Percentiles rank a stretch among this genome's conserved stretches.
Conservation (phyloP, 2,113 vertebrate genomes). For the Carollia perspicillata region DNA sequence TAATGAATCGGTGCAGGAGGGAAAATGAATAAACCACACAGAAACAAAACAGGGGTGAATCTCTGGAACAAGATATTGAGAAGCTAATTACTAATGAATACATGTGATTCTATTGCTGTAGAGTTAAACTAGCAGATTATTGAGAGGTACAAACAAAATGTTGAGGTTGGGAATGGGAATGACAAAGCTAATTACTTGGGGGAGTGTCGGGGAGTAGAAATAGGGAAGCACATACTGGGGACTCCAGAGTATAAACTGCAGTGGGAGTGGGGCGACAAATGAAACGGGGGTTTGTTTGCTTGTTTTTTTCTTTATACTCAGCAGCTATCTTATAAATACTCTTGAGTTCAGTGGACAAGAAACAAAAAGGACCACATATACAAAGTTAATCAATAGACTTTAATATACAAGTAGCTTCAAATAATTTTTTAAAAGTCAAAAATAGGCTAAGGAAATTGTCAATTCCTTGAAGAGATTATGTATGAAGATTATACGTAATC, state of each 20-base stretch:
- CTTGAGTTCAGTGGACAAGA: background rate
- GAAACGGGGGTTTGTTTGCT: background rate
- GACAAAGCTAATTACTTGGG: background rate
- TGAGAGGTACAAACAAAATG: background rate
- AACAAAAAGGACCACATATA: background rate
- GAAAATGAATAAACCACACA: background rate
- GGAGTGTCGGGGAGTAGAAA: too few relatives aligned
- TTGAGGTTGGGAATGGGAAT: background rate
- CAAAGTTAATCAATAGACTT: background rate
- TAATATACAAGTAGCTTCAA: background rate
- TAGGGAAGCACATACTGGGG: rapidly evolving
- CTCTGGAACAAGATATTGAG: background rate
- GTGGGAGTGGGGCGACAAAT: rapidly evolving
- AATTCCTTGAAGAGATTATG: background rate
- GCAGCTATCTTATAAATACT: background rate
- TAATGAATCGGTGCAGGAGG: background rate
- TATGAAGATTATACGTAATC: too few relatives aligned
- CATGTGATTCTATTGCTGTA: background rate
- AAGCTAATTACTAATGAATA: background rate
- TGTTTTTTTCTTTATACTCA: background rate
- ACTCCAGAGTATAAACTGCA: background rate
- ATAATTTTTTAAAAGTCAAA: background rate
- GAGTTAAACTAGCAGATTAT: background rate
- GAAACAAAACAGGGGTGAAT: background rate
- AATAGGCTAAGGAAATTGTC: background rate